Conservation (phyloP, 2,797 vertebrate genomes). For the Intellagama lesueurii region DNA sequence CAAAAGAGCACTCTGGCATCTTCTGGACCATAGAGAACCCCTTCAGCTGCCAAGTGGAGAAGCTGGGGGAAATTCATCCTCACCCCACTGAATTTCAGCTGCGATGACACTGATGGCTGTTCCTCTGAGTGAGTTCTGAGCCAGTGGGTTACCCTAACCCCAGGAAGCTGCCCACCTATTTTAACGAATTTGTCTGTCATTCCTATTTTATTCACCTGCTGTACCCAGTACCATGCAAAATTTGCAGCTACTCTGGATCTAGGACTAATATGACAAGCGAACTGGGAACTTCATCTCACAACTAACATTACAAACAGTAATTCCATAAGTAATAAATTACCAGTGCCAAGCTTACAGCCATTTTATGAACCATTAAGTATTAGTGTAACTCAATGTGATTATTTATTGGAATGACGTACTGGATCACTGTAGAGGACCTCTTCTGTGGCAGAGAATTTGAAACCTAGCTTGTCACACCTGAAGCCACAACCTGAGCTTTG, state of each 20-base stretch:
- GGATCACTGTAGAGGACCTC: neutral
- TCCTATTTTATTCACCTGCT: neutral
- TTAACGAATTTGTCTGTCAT: neutral
- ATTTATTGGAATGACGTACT: neutral
- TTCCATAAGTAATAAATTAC: too few relatives aligned
- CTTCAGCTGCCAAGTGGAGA: neutral
- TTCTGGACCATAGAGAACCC: neutral
- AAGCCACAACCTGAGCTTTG: neutral
- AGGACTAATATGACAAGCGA: neutral
- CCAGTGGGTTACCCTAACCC: too few relatives aligned
- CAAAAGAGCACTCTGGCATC: neutral
- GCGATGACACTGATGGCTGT: neutral
- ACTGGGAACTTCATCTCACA: too few relatives aligned
- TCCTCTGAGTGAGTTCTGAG: too few relatives aligned
- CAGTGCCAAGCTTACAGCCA: neutral
- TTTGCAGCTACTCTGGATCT: neutral
- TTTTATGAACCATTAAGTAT: neutral
- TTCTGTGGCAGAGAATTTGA: neutral
- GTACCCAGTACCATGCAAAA: neutral
- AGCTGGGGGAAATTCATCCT: neutral
- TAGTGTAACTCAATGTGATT: neutral
- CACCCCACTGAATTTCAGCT: neutral
- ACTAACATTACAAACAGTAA: neutral
- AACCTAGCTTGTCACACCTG: neutral
- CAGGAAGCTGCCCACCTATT: too few relatives aligned